Base-by-base conservation (phyloP, 2,888 invertebrate genomes). In the Geophilus truncorum region DNA sequence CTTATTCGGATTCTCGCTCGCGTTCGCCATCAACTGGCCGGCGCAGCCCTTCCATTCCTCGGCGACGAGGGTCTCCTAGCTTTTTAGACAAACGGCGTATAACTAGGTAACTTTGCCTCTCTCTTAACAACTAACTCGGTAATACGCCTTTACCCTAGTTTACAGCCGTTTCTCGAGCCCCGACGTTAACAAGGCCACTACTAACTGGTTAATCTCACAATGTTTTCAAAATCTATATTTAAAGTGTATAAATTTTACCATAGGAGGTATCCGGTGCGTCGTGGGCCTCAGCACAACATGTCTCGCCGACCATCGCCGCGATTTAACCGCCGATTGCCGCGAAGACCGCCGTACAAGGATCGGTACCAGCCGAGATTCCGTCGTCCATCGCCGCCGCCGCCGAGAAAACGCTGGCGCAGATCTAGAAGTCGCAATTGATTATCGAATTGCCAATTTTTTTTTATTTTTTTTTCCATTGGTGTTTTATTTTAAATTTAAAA, bases 51-150 rank as follows among this genome's bases (percentile, higher is more conserved):
- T 96, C 96, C 82, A 97, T 97, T 87, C 95, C 97, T 79, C 90
- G 97, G 81, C 91, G 97, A 82, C 93, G 94, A 84, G 97, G 97
- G 70, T 97, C 97, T 81, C 97, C 97, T 23, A 95, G 95, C 88
- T 97, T 97, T 88, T 89, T 97, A 82, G 97, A 97, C 88, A 90
- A 96, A 84, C 91, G 97, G 81, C 91, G 97, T 84, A 97, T 97
- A 85, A 97, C 97, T 84, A 97, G 97, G 97, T 97, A n/a, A n/a
- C n/a, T n/a, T n/a, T n/a, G n/a, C n/a, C n/a, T n/a, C n/a, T n/a
- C n/a, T n/a, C n/a, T n/a, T n/a, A n/a, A n/a, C n/a, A n/a, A n/a
- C n/a, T n/a, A n/a, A n/a, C n/a, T n/a, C n/a, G n/a, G n/a, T n/a
- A n/a, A n/a, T n/a, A n/a, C n/a, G n/a, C n/a, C n/a, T n/a, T n/a